Conservation (phyloP, 2,113 vertebrate species). For the Oriolus oriolus region DNA sequence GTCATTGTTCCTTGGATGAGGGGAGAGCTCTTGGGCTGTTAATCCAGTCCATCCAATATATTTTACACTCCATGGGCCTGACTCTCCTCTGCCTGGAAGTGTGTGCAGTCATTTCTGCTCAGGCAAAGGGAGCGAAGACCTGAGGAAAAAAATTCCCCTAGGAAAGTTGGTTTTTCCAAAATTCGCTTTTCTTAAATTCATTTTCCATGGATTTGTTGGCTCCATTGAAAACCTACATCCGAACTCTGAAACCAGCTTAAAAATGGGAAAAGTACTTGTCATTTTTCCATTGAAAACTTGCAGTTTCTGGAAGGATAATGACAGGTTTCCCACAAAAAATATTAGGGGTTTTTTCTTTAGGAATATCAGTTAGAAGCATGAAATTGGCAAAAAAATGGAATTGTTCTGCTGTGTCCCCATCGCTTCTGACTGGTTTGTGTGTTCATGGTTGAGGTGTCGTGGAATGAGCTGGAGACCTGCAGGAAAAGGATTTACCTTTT, state of each 20-base stretch:
- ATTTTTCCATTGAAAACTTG: neutral
- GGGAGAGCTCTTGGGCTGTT: slow-evolving; percentile 31
- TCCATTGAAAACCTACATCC: neutral
- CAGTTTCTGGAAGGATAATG: neutral
- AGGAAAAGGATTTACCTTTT: neutral
- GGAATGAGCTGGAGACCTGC: neutral
- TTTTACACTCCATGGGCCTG: neutral
- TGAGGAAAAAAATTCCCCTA: neutral
- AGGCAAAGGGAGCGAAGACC: neutral
- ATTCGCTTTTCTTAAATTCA: neutral
- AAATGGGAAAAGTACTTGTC: neutral
- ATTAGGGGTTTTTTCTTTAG: neutral
- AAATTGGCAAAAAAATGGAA: neutral
- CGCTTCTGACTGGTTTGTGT: neutral
- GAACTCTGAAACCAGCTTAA: neutral
- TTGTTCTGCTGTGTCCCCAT: neutral
- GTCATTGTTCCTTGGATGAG: slow-evolving; percentile 58
- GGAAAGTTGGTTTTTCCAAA: neutral
- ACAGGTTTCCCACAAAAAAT: neutral
- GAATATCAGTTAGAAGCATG: neutral
- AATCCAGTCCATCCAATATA: slow-evolving; percentile 50
- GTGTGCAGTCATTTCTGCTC: neutral
- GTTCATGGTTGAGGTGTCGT: neutral
- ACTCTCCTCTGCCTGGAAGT: neutral
- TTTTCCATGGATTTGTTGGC: slow-evolving; percentile 31